Conservation (phyloP, 2,113 vertebrate genomes). For the Cricetomys ansorgei region DNA sequence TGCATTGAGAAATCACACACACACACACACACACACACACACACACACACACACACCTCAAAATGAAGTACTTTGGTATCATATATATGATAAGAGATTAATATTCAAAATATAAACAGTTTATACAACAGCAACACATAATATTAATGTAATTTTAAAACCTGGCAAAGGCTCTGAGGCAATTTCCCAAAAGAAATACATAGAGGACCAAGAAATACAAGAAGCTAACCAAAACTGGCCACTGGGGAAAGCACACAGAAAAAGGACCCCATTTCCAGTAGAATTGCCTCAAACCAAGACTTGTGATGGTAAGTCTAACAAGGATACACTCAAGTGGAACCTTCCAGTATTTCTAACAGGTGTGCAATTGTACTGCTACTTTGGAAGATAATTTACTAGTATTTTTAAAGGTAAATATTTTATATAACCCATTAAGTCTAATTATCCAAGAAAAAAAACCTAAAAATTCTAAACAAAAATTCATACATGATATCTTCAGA, state of each 20-base stretch:
- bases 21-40: neutral
- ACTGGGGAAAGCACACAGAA: neutral
- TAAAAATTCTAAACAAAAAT: neutral
- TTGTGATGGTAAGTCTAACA: neutral
- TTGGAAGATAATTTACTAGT: conserved; percentile 7
- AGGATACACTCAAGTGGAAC: neutral
- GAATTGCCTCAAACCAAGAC: neutral
- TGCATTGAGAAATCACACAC: neutral
- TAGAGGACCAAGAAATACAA: conserved; percentile 12
- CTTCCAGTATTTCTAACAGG: neutral
- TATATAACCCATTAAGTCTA: neutral
- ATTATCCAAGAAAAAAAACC: conserved; percentile 37
- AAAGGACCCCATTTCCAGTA: neutral
- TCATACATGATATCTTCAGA: conserved; percentile 20
- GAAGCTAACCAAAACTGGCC: neutral
- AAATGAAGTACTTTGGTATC: conserved; percentile 36
- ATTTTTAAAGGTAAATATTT: neutral
- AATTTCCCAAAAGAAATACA: neutral
- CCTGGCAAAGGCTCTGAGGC: neutral
- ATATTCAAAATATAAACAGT: conserved; percentile 4
- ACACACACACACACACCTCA: neutral
- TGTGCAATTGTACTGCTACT: neutral
- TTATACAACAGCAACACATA: neutral
- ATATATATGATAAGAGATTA: neutral
- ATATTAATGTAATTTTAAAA: neutral